Evolutionary conservation across 2,888 invertebrate species (phyloP), one percentile per base, ranked within the genome.

Genomic region (Adelognathus sp.): DNA sequence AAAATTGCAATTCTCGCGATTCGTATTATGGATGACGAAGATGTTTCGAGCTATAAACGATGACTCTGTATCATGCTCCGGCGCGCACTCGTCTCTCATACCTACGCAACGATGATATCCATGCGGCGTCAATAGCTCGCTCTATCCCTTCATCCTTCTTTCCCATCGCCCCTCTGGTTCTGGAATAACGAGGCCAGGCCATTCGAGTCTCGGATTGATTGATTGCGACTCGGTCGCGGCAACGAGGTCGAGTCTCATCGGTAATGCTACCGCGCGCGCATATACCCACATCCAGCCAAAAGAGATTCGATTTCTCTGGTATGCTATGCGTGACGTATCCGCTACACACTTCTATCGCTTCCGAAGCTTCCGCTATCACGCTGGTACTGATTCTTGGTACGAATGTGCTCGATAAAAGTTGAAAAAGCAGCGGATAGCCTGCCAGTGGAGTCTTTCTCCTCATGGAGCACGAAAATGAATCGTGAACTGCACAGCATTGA

Each of bases 221-320:
- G 77, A 77, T 77, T 73, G 72, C 77, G 72, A 72, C 67, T 77
- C 67, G 72, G 60, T 73, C 29, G 72, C 46, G 46, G 67, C 63
- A 76, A 76, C 71, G 76, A 72, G 72, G 67, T 56, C 72, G 72
- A 67, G 72, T 63, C 67, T 70, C 76, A 70, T 70, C 70, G 69
- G 24, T 46, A 46, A 36, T 46, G 46, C 33, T 11, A 18, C 16
- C 44, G 33, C 50, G 14, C 36, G 14, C 4, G 11, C 44, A 36
- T 50, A 29, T n/a, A n/a, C n/a, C n/a, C n/a, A n/a, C n/a, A n/a
- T n/a, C 36, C 56, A 29, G 46, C 14, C 66, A 60, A 52, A 66
- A 33, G 54, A 61, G 77, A 72, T 77, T 77, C 67, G 60, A 77
- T 77, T 46, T 56, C 61, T 44, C 61, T 52, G 6, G 21, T 33